Conservation (phyloP, 1,140 invertebrate genomes). For the Ostrea denselamellosa region DNA sequence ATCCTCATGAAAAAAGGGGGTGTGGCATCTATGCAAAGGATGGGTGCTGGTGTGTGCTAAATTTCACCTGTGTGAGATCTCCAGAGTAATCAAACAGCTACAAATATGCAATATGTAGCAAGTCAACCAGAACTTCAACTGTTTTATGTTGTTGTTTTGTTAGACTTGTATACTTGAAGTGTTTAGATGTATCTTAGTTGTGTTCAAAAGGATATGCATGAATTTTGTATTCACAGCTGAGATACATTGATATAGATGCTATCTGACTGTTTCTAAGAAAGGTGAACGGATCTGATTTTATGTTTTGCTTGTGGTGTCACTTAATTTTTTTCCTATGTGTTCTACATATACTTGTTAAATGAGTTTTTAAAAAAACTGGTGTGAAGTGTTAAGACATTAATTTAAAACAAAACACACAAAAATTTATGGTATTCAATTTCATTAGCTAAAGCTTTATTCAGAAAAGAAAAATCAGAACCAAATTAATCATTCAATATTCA, state of each 20-base stretch:
- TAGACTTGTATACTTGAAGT: neutral
- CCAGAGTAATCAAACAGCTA: neutral
- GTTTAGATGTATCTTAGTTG: neutral
- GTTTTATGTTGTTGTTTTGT: neutral
- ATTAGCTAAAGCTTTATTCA: constrained; percentile 18
- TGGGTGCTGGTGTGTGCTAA: constrained; percentile 11
- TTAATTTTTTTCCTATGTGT: neutral
- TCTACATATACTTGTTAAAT: neutral
- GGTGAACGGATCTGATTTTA: neutral
- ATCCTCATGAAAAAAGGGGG: constrained; percentile 25
- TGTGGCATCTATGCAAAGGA: constrained; percentile 39
- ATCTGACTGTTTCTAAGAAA: neutral
- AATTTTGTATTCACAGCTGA: constrained; percentile 4
- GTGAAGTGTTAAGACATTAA: neutral
- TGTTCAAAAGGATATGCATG: neutral
- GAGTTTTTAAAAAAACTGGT: neutral
- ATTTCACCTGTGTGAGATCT: constrained; percentile 25
- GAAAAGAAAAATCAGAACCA: constrained; percentile 31
- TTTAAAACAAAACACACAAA: neutral
- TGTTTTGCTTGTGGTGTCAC: constrained; percentile 23
- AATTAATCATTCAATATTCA: constrained; percentile 24
- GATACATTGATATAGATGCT: neutral
- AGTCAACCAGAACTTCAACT: neutral
- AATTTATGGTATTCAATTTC: neutral
- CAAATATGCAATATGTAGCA: constrained; percentile 9